Conservation (phyloP, 2,113 vertebrate species). For the Aplodontia rufa region DNA sequence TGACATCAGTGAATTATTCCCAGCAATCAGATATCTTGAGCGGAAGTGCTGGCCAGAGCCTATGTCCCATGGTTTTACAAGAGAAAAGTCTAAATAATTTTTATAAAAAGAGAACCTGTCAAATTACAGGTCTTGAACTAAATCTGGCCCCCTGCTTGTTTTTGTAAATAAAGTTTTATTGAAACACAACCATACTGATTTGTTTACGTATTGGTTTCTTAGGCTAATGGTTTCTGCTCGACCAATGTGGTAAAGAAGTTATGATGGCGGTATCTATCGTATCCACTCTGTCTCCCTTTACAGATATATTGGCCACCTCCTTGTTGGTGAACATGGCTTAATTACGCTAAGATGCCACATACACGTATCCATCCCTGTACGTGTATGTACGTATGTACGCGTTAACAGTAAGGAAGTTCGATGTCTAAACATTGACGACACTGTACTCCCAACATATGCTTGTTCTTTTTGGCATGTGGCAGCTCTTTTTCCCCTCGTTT, state of each 20-base stretch:
- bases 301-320: neutral
- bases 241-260: too few relatives aligned
- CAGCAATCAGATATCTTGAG: neutral
- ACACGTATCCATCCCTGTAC: too few relatives aligned
- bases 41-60: neutral
- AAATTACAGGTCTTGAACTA: neutral
- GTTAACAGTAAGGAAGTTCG: neutral
- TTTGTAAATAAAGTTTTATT: slow-evolving; percentile 55
- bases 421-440: neutral
- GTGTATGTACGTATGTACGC: neutral
- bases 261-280: neutral
- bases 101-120: neutral
- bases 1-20: neutral
- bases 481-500: too few relatives aligned
- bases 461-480: neutral
- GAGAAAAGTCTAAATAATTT: neutral
- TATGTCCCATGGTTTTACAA: neutral
- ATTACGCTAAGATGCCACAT: neutral
- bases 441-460: neutral
- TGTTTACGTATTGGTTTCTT: neutral
- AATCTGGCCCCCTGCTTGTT: neutral
- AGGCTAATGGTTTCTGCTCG: neutral
- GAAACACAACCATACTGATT: neutral
- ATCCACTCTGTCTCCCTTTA: neutral
- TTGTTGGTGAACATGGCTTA: neutral